Conservation (phyloP, 2,888 invertebrate genomes). For the Odontomyia ornata region DNA sequence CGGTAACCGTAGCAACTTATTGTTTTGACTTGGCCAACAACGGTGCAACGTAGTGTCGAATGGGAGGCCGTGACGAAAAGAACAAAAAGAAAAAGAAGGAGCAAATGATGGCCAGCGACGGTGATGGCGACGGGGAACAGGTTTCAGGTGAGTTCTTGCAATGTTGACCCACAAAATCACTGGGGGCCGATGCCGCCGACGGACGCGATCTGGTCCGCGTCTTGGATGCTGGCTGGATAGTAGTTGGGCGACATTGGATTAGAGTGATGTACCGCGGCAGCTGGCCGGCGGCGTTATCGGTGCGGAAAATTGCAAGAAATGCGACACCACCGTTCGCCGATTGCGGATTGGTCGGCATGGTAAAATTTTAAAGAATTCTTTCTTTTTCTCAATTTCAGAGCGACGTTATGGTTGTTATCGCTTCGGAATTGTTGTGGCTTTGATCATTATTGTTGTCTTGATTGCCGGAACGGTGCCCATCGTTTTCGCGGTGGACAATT, state of each 20-base stretch:
- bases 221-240: background rate
- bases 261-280: conserved; percentile 14
- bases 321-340: conserved; percentile 14
- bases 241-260: background rate
- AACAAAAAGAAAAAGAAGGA: conserved; percentile 36
- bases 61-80: conserved; percentile 32
- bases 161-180: conserved; percentile 29
- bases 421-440: conserved; percentile 48
- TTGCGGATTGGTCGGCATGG: background rate
- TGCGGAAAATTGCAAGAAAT: conserved; percentile 15
- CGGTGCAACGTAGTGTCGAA: background rate
- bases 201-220: background rate
- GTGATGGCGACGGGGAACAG: conserved; percentile 37
- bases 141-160: conserved; percentile 37
- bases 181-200: background rate
- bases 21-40: conserved; percentile 25
- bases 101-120: conserved; percentile 38
- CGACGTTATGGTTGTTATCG: conserved; percentile 50
- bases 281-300: conserved; percentile 6
- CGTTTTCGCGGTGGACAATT: conserved; percentile 45
- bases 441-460: conserved; percentile 48
- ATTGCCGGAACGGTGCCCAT: conserved; percentile 49
- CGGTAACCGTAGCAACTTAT: conserved; percentile 36
- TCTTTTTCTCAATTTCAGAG: conserved; percentile 44
- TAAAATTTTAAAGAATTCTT: conserved; percentile 10